Conservation (phyloP, 2,113 vertebrate genomes). For the Takifugu bimaculatus region DNA sequence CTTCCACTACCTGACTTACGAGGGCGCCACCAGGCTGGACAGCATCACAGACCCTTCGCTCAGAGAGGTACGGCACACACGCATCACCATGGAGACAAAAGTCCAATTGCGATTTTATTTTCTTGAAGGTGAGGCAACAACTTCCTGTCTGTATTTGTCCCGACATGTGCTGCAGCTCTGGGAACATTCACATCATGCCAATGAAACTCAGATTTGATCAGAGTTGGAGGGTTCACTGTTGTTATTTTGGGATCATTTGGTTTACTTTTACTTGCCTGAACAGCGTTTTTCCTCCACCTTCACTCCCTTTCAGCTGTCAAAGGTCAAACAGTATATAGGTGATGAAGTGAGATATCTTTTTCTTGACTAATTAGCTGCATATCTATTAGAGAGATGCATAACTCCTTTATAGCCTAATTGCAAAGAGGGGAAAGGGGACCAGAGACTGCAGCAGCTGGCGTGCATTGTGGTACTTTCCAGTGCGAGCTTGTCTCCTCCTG, state of each 20-base stretch:
- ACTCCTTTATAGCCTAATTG: slow-evolving; percentile 69
- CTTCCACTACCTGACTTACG: slow-evolving; percentile 96
- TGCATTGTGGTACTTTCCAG: slow-evolving; percentile 73
- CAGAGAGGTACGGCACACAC: slow-evolving; percentile 82
- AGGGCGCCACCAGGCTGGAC: slow-evolving; percentile 91
- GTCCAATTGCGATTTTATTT: neutral
- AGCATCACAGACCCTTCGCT: slow-evolving; percentile 86
- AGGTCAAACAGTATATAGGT: slow-evolving; percentile 51
- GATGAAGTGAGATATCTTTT: slow-evolving; percentile 52
- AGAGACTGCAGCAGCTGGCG: slow-evolving; percentile 85
- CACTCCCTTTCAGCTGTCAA: slow-evolving; percentile 48
- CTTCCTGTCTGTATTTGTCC: slow-evolving; percentile 49
- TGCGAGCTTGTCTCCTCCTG: slow-evolving; percentile 74
- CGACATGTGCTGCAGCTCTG: slow-evolving; percentile 39
- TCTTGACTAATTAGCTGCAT: slow-evolving; percentile 64
- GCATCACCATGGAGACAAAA: slow-evolving; percentile 31
- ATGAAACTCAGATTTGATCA: slow-evolving; percentile 33
- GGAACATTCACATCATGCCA: slow-evolving; percentile 41
- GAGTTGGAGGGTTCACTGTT: slow-evolving; percentile 47
- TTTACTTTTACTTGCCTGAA: too few relatives aligned
- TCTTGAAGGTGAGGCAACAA: slow-evolving; percentile 11
- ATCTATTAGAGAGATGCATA: slow-evolving; percentile 42
- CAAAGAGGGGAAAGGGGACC: slow-evolving; percentile 41
- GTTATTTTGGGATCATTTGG: slow-evolving; percentile 19
- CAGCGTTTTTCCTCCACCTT: neutral